Evolutionary conservation across 2,888 invertebrate genomes (phyloP).

Genomic region (Xestia c-nigrum): DNA sequence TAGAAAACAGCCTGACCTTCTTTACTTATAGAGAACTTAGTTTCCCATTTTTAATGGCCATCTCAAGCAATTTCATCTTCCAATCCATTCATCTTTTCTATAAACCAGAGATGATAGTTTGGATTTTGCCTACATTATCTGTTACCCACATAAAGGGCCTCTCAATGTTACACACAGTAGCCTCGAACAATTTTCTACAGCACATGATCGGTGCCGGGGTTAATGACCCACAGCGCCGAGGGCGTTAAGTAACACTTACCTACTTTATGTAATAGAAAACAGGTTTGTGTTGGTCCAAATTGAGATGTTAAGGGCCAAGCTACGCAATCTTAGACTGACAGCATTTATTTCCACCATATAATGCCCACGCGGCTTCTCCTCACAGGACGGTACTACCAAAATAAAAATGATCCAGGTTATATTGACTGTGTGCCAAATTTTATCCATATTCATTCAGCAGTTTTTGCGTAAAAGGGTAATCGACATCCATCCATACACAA

Average conservation of each 20-base stretch:
- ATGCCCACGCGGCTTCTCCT: no score
- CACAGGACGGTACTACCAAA: no score
- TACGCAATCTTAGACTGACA: not conserved
- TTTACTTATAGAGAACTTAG: no score
- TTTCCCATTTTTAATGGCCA: no score
- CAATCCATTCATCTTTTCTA: not conserved
- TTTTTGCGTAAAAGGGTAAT: no score
- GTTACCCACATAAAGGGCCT: constrained; percentile 17
- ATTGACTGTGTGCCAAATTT: no score
- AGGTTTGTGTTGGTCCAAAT: not conserved
- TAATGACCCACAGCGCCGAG: constrained; percentile 35
- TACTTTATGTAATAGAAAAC: constrained; percentile 44
- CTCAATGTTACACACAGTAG: not conserved
- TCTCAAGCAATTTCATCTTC: not conserved
- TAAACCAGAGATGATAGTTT: not conserved
- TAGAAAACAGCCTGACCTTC: not conserved
- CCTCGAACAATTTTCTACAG: constrained; percentile 13
- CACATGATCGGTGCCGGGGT: constrained; percentile 13
- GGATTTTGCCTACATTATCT: not conserved
- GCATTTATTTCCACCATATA: not conserved
- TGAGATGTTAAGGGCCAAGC: not conserved
- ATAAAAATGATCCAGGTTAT: no score
- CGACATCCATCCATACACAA: no score
- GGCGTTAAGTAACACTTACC: constrained; percentile 32
- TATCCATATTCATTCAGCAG: no score